Conservation (phyloP, 2,888 invertebrate species). For the Meteorus colon region DNA sequence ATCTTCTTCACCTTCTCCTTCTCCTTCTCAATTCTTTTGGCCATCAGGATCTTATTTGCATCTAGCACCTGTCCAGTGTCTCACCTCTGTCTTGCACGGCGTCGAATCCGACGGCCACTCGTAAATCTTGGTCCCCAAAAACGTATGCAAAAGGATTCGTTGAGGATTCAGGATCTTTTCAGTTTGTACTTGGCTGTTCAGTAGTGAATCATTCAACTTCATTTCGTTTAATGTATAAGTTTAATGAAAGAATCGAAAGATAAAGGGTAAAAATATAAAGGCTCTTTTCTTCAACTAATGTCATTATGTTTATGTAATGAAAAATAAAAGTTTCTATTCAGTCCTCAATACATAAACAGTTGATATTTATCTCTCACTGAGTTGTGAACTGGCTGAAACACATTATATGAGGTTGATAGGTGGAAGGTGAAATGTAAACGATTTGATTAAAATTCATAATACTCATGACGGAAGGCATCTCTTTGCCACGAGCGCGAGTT, state of each 20-base stretch:
- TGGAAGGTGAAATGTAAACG: conserved; percentile 57
- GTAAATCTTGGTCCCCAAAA: conserved; percentile 50
- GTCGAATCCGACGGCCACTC: conserved; percentile 48
- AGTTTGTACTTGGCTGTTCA: background rate
- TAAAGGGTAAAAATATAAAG: background rate
- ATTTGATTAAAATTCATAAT: conserved; percentile 71
- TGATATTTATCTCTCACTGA: background rate
- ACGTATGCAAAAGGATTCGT: conserved; percentile 13
- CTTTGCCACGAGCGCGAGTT: background rate
- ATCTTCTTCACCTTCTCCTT: conserved; percentile 39
- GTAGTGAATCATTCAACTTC: conserved; percentile 4
- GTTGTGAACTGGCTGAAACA: background rate
- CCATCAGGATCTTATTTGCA: conserved; percentile 55
- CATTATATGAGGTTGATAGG: conserved; percentile 2
- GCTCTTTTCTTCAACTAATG: background rate
- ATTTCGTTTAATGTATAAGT: background rate
- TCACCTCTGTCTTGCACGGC: conserved; percentile 47
- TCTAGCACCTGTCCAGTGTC: conserved; percentile 59
- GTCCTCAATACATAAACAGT: background rate
- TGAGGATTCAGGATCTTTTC: conserved; percentile 19
- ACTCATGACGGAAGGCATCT: conserved; percentile 61
- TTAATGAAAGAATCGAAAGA: background rate
- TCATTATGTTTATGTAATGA: background rate
- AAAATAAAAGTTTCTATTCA: background rate
- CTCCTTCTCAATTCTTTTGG: conserved; percentile 25